Evolutionary conservation across 1,140 invertebrate genomes (phyloP), one percentile per base, ranked within the genome.

Genomic region (Brachionus calyciflorus): DNA sequence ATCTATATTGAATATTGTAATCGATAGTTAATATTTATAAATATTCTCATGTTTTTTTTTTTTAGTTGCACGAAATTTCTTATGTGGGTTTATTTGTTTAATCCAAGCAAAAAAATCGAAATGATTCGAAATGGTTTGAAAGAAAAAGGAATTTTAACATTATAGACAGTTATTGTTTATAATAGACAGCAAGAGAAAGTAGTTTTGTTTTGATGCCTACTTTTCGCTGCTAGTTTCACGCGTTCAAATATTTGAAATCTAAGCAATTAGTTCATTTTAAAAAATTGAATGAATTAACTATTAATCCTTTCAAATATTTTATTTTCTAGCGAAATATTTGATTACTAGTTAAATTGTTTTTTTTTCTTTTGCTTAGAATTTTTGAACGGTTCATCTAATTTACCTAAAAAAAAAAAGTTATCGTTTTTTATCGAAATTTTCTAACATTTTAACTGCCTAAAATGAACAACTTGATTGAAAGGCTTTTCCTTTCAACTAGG

Each of bases 81-180:
- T 44, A 41, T 65, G 33, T 65, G 41, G 41, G 24, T 44, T 65
- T 65, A 41, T 65, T 65, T 44, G 41, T 65, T 19, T 46, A 44
- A 65, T 65, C 12, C 40, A 37, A 65, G 26, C 12, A 41, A 60
- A 37, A 17, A 37, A 60, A 60, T 33, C 26, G 30, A 37, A 37
- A 37, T 60, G 55, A 17, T 40, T 65, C n/a, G n/a, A n/a, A n/a
- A n/a, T n/a, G n/a, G n/a, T n/a, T n/a, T n/a, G n/a, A n/a, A n/a
- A n/a, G n/a, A n/a, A n/a, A n/a, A n/a, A 44, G 41, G 37, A 37
- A 21, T 65, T 65, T 65, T 65, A 44, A 65, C 60, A 65, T 44
- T 41, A 65, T 44, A 65, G 60, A 65, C 60, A 65, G 60, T 44
- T 65, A 44, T 65, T 65, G 60, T 65, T 65, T 65, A 65, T 65